Evolutionary conservation across 2,888 invertebrate genomes (phyloP), one percentile per base, ranked within the genome.

Genomic region (Keiferia lycopersicella): DNA sequence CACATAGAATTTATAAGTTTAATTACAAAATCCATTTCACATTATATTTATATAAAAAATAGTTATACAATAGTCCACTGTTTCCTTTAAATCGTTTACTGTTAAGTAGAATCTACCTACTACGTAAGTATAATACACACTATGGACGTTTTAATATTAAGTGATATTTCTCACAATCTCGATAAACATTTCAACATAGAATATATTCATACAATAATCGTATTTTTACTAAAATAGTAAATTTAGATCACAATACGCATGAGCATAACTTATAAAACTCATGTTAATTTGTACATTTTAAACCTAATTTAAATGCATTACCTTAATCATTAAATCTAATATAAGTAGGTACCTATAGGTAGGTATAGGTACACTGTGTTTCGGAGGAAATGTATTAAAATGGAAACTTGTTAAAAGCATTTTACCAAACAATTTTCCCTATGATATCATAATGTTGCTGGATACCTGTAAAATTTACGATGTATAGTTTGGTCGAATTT

Each of bases 281-380:
- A 85, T 82, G 84, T 87, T 86, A 85, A 81, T 90, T 91, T 90
- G 90, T 90, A 90, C 89, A 90, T 81, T 61, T 80, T 72, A 80
- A 77, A 73, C 79, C 80, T 84, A 87, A 81, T 62, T 84, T 87
- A 90, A 91, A 91, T 90, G 90, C 90, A 85, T 82, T 79, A 83
- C 82, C 75, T 78, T 81, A 82, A 12, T 16, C 6, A 70, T 71
- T 77, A 74, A 68, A 56, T 71, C 70, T 74, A 73, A 64, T 51
- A 59, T 51, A 51, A n/a, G n/a, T n/a, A n/a, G n/a, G n/a, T n/a
- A n/a, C n/a, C n/a, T n/a, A n/a, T n/a, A n/a, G n/a, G n/a, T n/a
- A n/a, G n/a, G n/a, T n/a, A n/a, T n/a, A n/a, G n/a, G n/a, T n/a
- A n/a, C n/a, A n/a, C n/a, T n/a, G n/a, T n/a, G n/a, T n/a, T n/a